Evolutionary conservation across 2,888 invertebrate species (phyloP).

Genomic region (Ophioninae sp.): DNA sequence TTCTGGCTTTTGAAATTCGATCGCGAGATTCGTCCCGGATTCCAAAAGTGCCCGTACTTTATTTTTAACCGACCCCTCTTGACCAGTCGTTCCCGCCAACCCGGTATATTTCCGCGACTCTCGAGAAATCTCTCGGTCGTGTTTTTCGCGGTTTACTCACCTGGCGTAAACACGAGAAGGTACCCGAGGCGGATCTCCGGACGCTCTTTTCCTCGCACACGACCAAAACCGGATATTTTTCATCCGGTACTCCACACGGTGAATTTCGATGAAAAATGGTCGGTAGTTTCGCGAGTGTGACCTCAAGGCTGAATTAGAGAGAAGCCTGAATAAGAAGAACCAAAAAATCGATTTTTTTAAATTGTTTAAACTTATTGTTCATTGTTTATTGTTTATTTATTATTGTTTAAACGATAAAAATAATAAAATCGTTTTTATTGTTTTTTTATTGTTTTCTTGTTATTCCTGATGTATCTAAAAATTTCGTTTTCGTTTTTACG

Average conservation of each 20-base stretch:
- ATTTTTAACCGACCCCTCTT: conserved; percentile 40
- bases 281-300: not conserved
- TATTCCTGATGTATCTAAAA: too few species aligned
- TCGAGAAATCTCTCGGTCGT: conserved; percentile 9
- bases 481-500: too few species aligned
- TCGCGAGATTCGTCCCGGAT: conserved; percentile 20
- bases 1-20: conserved; percentile 27
- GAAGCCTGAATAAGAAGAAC: too few species aligned
- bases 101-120: not conserved
- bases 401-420: too few species aligned
- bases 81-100: not conserved
- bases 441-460: too few species aligned
- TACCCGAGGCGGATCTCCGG: not conserved
- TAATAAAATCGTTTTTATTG: too few species aligned
- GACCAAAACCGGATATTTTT: not conserved
- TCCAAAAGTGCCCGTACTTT: conserved; percentile 27
- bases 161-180: conserved; percentile 15
- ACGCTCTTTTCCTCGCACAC: not conserved
- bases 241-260: not conserved
- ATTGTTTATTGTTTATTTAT: too few species aligned
- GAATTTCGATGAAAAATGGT: conserved; percentile 25
- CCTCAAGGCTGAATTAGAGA: too few species aligned
- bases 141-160: conserved; percentile 33
- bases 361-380: too few species aligned
- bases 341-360: too few species aligned